Percentiles rank a stretch among this genome's conserved stretches.
These are phyloP conservation scores for Agonopterix arenella DNA, from an alignment of 2,888 invertebrate species.

Conservation along the genomic window DNA sequence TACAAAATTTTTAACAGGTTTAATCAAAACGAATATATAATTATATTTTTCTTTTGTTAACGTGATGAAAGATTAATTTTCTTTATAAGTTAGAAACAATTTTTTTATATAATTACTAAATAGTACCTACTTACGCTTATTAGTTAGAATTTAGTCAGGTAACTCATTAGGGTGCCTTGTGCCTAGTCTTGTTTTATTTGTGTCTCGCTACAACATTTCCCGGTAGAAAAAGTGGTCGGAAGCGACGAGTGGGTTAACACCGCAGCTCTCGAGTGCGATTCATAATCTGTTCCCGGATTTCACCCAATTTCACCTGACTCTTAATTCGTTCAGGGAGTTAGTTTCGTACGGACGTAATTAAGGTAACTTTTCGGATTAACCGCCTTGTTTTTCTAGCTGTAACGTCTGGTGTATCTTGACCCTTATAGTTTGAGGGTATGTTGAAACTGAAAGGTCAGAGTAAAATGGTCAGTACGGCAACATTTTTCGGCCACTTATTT, in stretches of 20 bases:
- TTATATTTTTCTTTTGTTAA: too few relatives aligned
- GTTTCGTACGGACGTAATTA: constrained; percentile 67
- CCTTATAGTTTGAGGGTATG: constrained; percentile 21
- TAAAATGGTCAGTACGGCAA: constrained; percentile 35
- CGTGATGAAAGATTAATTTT: too few relatives aligned
- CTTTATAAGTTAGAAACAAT: too few relatives aligned
- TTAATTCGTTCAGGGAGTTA: constrained; percentile 70
- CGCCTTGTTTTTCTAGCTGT: constrained; percentile 61
- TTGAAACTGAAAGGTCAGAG: constrained; percentile 22
- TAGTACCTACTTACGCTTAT: too few relatives aligned
- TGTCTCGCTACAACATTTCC: too few relatives aligned
- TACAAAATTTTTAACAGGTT: too few relatives aligned
- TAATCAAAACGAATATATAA: too few relatives aligned
- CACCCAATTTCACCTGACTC: constrained; percentile 52
- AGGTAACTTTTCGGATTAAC: constrained; percentile 71
- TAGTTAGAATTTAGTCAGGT: too few relatives aligned
- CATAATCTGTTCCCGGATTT: constrained; percentile 53
- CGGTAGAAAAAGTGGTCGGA: too few relatives aligned
- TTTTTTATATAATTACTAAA: too few relatives aligned
- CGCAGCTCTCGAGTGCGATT: constrained; percentile 14
- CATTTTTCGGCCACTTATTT: constrained; percentile 70
- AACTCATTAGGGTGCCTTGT: too few relatives aligned
- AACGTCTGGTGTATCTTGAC: constrained; percentile 31
- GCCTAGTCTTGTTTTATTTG: too few relatives aligned
- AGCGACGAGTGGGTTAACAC: background rate